Percentiles rank a stretch among this genome's conserved stretches.
These are phyloP conservation scores for Aphodius granarius DNA, from an alignment of 2,888 invertebrate genomes.

Conservation along the genomic window DNA sequence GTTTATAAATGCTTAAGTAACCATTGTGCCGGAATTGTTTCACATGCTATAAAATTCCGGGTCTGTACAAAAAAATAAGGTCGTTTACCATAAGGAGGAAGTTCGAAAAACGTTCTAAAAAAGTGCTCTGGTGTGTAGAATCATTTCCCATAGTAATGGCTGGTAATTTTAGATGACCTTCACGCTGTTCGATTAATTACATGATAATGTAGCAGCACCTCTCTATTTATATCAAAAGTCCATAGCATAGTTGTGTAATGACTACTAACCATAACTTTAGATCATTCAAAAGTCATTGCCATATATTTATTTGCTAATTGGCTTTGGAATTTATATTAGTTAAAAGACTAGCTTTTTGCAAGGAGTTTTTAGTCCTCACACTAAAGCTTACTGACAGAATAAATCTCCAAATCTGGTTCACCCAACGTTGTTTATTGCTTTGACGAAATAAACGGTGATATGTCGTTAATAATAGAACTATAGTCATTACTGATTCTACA, in stretches of 20 bases:
- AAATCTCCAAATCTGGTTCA: no score
- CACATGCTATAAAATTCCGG: not conserved
- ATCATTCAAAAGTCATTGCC: not conserved
- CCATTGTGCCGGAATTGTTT: not conserved
- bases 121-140: not conserved
- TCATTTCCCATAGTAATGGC: not conserved
- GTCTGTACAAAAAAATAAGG: not conserved
- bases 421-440: no score
- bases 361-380: no score
- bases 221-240: not conserved
- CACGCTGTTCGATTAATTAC: not conserved
- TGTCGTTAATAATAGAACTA: no score
- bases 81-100: not conserved
- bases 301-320: not conserved
- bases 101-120: no score
- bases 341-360: no score
- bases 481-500: no score
- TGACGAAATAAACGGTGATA: no score
- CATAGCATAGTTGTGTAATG: not conserved
- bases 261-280: not conserved
- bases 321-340: not conserved
- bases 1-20: no score
- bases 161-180: not conserved
- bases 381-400: no score
- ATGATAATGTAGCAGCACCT: not conserved